Evolutionary conservation across 2,888 invertebrate species (phyloP).

Genomic region (Falcaria lacertinaria): DNA sequence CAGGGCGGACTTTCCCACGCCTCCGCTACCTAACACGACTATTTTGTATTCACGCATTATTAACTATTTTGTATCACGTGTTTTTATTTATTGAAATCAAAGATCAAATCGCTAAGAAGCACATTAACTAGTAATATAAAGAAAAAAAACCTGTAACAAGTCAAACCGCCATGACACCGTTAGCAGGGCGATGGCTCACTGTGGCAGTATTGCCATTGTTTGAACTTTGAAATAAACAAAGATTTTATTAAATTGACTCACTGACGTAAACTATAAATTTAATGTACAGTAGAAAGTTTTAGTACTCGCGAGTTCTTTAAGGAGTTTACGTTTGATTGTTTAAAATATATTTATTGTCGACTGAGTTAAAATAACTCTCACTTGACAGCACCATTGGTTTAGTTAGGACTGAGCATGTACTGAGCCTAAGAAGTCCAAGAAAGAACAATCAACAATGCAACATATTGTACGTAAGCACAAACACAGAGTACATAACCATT

Average conservation of each 20-base stretch:
- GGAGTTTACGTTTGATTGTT: no score
- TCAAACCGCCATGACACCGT: constrained; percentile 81
- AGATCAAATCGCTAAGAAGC: constrained; percentile 72
- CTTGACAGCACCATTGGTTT: no score
- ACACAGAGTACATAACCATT: no score
- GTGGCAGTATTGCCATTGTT: constrained; percentile 48
- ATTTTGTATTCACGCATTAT: constrained; percentile 99
- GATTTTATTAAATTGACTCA: not conserved
- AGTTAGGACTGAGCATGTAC: no score
- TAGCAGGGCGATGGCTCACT: constrained; percentile 80
- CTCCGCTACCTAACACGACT: constrained; percentile 99
- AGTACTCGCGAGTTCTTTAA: no score
- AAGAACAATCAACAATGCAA: no score
- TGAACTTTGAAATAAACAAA: not conserved
- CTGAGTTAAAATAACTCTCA: no score
- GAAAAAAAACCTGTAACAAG: constrained; percentile 76
- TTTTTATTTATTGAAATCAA: constrained; percentile 61
- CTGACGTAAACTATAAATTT: not conserved
- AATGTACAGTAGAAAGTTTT: no score
- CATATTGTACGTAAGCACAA: no score
- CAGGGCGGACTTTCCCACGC: constrained; percentile 99
- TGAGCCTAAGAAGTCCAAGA: no score
- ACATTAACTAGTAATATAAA: constrained; percentile 75
- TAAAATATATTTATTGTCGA: no score
- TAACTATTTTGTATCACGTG: constrained; percentile 62